Conservation (phyloP, 2,797 vertebrate genomes). For the Hoplostethus atlanticus region DNA sequence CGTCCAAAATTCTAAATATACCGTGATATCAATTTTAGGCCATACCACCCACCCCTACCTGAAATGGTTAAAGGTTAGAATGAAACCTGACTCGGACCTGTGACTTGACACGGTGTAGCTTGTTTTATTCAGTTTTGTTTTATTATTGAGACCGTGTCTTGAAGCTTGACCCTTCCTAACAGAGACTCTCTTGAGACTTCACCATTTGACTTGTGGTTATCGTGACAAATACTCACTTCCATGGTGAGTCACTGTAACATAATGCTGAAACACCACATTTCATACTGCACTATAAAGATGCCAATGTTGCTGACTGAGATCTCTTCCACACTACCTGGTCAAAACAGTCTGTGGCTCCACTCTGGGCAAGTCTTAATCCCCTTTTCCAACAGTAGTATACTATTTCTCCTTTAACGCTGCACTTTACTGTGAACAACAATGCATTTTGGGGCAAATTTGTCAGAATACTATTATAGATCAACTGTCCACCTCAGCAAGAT, state of each 20-base stretch:
- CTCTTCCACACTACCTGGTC: not conserved
- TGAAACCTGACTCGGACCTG: conserved; percentile 4
- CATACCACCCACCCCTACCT: too few species aligned
- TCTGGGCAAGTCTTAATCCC: not conserved
- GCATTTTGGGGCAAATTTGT: too few species aligned
- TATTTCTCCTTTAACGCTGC: too few species aligned
- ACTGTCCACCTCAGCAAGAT: too few species aligned
- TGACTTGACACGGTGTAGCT: conserved; percentile 16
- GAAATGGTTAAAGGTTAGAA: conserved; percentile 19
- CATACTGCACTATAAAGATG: not conserved
- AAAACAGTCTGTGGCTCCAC: not conserved
- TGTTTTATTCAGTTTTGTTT: conserved; percentile 11
- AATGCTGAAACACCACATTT: not conserved
- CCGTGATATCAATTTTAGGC: too few species aligned
- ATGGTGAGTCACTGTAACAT: not conserved
- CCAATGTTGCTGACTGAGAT: not conserved
- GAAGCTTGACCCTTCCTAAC: conserved; percentile 36
- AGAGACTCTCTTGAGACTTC: conserved; percentile 25
- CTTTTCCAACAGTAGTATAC: not conserved
- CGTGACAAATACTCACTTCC: conserved; percentile 11
- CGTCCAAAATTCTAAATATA: too few species aligned
- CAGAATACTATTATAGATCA: too few species aligned
- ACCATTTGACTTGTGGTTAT: conserved; percentile 20
- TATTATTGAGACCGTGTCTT: conserved; percentile 13
- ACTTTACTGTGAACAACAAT: too few species aligned